These are phyloP conservation scores for Polymixis lichenea DNA, from an alignment of 2,888 invertebrate genomes.

Conservation along the genomic window DNA sequence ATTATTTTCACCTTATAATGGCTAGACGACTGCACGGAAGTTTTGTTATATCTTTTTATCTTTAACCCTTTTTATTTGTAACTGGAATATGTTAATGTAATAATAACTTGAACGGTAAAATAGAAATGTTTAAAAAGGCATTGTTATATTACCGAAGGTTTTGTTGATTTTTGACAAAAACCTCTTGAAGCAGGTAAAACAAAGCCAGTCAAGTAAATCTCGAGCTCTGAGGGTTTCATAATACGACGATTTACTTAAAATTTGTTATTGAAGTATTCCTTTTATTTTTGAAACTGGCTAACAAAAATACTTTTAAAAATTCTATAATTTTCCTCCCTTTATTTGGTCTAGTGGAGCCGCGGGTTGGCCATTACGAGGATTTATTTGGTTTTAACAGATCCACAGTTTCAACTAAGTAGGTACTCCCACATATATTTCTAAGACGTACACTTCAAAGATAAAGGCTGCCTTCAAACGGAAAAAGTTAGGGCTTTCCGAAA, in stretches of 20 bases:
- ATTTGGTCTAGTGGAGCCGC: conserved; percentile 29
- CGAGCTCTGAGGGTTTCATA: conserved; percentile 26
- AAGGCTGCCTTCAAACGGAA: conserved; percentile 42
- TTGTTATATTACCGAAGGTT: conserved; percentile 1
- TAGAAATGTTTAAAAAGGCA: conserved; percentile 3
- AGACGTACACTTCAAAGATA: conserved; percentile 47
- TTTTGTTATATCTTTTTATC: background rate
- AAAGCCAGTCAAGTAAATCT: conserved; percentile 48
- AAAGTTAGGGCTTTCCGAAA: conserved; percentile 46
- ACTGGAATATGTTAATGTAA: background rate
- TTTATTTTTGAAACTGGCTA: conserved; percentile 31
- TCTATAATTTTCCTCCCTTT: conserved; percentile 34
- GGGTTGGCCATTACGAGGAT: conserved; percentile 53
- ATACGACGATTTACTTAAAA: conserved; percentile 39
- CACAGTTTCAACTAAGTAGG: conserved; percentile 20
- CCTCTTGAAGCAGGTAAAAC: conserved; percentile 27
- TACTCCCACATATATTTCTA: conserved; percentile 19
- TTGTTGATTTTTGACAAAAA: conserved; percentile 42
- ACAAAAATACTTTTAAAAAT: conserved; percentile 27
- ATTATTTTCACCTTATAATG: background rate
- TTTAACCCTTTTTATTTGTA: background rate
- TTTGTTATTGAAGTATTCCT: conserved; percentile 33
- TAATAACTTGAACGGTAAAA: conserved; percentile 1
- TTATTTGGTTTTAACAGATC: conserved; percentile 52
- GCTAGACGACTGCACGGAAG: no score